Percentiles rank a stretch among this genome's conserved stretches.
These are phyloP conservation scores for Dusona sp. DNA, from an alignment of 2,888 invertebrate species.

Conservation along the genomic window DNA sequence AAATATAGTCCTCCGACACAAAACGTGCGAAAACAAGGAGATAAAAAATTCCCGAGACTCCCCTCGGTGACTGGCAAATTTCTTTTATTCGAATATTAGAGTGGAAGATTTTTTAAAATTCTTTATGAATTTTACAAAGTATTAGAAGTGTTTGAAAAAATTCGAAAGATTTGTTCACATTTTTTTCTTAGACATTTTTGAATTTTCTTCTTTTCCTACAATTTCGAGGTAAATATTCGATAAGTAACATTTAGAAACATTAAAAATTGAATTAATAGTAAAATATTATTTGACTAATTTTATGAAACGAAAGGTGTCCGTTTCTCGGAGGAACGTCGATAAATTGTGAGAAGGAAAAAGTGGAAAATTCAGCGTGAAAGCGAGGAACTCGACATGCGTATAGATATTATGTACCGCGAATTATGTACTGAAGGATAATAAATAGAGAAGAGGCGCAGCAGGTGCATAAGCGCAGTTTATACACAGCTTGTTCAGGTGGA, in stretches of 20 bases:
- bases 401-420: slow-evolving; percentile 40
- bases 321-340: slow-evolving; percentile 32
- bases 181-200: background rate
- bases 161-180: background rate
- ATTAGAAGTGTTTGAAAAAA: too few species aligned
- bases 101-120: background rate
- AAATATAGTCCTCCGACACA: slow-evolving; percentile 20
- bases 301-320: slow-evolving; percentile 29
- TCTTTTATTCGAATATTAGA: background rate
- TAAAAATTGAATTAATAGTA: background rate
- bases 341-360: slow-evolving; percentile 15
- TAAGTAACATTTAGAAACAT: background rate
- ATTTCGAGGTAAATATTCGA: background rate
- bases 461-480: slow-evolving; percentile 59
- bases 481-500: slow-evolving; percentile 66
- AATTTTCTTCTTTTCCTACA: background rate
- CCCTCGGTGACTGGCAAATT: slow-evolving; percentile 19
- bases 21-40: slow-evolving; percentile 23
- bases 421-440: slow-evolving; percentile 52
- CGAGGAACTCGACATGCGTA: slow-evolving; percentile 24
- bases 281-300: background rate
- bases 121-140: background rate
- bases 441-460: slow-evolving; percentile 64
- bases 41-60: background rate
- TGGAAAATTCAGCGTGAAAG: slow-evolving; percentile 56